Evolutionary conservation across 1,140 invertebrate species (phyloP).

Genomic region (Rhopalosiphum maidis): DNA sequence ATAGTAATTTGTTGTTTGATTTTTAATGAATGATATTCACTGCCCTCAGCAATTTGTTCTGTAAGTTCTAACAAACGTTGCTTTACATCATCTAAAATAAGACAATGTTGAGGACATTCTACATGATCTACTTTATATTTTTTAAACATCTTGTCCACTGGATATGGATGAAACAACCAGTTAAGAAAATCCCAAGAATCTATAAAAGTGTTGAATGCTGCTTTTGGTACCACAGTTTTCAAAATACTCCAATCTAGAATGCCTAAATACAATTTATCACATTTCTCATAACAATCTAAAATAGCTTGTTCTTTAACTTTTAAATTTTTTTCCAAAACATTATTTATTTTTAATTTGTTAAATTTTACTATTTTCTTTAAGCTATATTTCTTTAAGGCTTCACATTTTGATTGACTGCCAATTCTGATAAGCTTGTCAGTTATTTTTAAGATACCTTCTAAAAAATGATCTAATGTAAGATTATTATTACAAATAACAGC

Average conservation of each 20-base stretch:
- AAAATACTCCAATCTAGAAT: slow-evolving; percentile 52
- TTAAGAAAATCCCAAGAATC: slow-evolving; percentile 54
- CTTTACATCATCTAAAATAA: slow-evolving; percentile 25
- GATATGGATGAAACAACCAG: slow-evolving; percentile 51
- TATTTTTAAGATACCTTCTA: slow-evolving; percentile 72
- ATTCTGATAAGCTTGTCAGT: slow-evolving; percentile 73
- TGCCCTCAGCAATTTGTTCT: slow-evolving; percentile 36
- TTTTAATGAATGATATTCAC: slow-evolving; percentile 55
- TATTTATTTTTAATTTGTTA: slow-evolving; percentile 32
- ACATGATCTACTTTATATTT: slow-evolving; percentile 17
- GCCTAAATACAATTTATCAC: slow-evolving; percentile 33
- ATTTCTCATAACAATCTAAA: slow-evolving; percentile 47
- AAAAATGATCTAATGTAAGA: slow-evolving; percentile 86
- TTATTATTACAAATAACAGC: slow-evolving; percentile 86
- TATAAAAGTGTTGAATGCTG: background rate
- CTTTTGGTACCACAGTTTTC: slow-evolving; percentile 19
- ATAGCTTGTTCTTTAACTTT: slow-evolving; percentile 35
- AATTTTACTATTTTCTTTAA: slow-evolving; percentile 53
- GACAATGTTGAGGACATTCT: slow-evolving; percentile 32
- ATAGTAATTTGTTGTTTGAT: slow-evolving; percentile 63
- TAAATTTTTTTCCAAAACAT: slow-evolving; percentile 22
- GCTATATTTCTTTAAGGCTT: slow-evolving; percentile 49
- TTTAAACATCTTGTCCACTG: slow-evolving; percentile 38
- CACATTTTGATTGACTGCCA: slow-evolving; percentile 73
- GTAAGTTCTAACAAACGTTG: slow-evolving; percentile 28